Base-by-base conservation (phyloP, 2,888 invertebrate genomes). In the Noctua fimbriata region DNA sequence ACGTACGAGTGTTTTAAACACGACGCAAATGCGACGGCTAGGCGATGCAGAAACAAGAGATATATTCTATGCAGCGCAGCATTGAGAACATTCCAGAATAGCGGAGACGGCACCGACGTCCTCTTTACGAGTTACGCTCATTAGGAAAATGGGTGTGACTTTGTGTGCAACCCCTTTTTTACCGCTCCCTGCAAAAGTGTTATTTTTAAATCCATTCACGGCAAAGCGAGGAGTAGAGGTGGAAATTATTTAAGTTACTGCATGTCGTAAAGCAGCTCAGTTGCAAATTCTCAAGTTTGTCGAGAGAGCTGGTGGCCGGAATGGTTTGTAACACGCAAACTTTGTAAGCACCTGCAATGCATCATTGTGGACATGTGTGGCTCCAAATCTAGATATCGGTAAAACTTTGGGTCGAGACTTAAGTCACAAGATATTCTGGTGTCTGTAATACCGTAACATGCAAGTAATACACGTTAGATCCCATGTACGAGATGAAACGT, bases 301-400 rank as follows among this genome's bases (percentile, higher is more conserved):
- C 49, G 65, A 72, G 72, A 73, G 67, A 69, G 79, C 78, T 76
- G 69, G 85, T 86, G 87, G 83, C 85, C 88, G 88, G 88, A 91
- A 92, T 87, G 89, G 87, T 89, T 89, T 87, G 83, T 85, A 90
- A 91, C 93, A 94, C 93, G 94, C 94, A 85, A 95, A 89, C 90
- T 91, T 90, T 89, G 88, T 89, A 88, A 83, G 87, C 88, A 91
- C 89, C 94, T 92, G 95, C 95, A 95, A 93, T 95, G 95, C 95
- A 95, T 95, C 95, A 95, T 88, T 90, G 90, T 92, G 90, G 79
- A 69, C 71, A 74, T 76, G 36, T 87, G 79, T 76, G 60, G 44
- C 47, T 80, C 81, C 79, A 88, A 84, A 84, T 84, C 73, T 69
- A 85, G 79, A 80, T 77, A 71, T 24, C 47, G 74, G 32, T 41